Evolutionary conservation across 2,797 vertebrate genomes (phyloP).

Genomic region (Rachycentron canadum): DNA sequence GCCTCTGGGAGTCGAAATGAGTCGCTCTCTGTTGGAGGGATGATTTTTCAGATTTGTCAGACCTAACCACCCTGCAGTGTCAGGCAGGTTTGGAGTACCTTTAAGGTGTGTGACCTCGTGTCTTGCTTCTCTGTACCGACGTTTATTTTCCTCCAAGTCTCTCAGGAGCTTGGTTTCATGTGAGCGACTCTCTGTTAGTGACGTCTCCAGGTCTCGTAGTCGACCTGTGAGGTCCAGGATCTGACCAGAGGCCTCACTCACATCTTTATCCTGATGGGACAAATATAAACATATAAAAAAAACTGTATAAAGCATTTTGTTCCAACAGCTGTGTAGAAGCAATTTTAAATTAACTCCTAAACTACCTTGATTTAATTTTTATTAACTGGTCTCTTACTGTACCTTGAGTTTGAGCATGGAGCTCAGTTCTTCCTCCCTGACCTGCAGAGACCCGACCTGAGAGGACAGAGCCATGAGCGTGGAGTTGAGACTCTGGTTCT

Average conservation of each 20-base stretch:
- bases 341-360: too few relatives aligned
- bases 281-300: not conserved
- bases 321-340: too few relatives aligned
- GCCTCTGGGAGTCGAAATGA: too few relatives aligned
- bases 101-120: constrained; percentile 83
- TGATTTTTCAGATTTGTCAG: too few relatives aligned
- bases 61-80: too few relatives aligned
- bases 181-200: constrained; percentile 73
- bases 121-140: constrained; percentile 78
- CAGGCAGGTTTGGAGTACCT: constrained; percentile 77
- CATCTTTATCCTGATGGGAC: constrained; percentile 86
- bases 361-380: too few relatives aligned
- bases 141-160: constrained; percentile 85
- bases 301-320: too few relatives aligned
- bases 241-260: constrained; percentile 86
- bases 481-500: constrained; percentile 88
- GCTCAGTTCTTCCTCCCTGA: constrained; percentile 89
- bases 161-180: constrained; percentile 79
- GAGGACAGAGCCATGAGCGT: constrained; percentile 87
- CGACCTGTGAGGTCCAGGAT: constrained; percentile 84
- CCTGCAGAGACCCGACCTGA: constrained; percentile 89
- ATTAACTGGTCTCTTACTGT: not conserved
- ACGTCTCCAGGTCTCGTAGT: constrained; percentile 82
- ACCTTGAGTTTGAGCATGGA: constrained; percentile 93
- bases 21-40: too few relatives aligned